Conservation (phyloP, 2,113 vertebrate genomes). For the Machaerirhynchus nigripectus region DNA sequence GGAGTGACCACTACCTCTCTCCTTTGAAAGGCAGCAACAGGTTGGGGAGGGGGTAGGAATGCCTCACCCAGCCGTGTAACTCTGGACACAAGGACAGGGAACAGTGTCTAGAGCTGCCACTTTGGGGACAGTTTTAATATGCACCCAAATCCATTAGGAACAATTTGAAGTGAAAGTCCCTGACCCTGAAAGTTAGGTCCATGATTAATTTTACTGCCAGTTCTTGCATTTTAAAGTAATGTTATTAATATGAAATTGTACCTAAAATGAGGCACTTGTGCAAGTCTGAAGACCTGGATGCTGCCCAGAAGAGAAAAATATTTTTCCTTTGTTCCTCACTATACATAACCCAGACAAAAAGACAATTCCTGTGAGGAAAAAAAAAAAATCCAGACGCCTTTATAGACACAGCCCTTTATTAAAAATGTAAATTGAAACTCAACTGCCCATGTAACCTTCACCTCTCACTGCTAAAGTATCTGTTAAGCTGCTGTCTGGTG, state of each 20-base stretch:
- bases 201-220: not conserved
- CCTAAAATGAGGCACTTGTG: not conserved
- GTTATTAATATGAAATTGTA: not conserved
- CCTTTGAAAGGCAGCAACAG: not conserved
- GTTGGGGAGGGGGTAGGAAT: not conserved
- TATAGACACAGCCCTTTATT: not conserved
- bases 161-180: not conserved
- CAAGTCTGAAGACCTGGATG: not conserved
- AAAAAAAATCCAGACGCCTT: not conserved
- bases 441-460: constrained; percentile 22
- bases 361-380: not conserved
- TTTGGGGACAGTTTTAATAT: not conserved
- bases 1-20: not conserved
- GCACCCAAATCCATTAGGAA: not conserved
- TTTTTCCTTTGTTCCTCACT: not conserved
- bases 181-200: not conserved
- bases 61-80: not conserved
- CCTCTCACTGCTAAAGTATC: not conserved
- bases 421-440: constrained; percentile 55
- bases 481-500: constrained; percentile 4
- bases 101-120: not conserved
- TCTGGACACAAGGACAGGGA: not conserved
- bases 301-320: not conserved
- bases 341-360: not conserved
- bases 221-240: not conserved